Evolutionary conservation across 1,140 invertebrate genomes (phyloP).

Genomic region (Scaptomyza montana): DNA sequence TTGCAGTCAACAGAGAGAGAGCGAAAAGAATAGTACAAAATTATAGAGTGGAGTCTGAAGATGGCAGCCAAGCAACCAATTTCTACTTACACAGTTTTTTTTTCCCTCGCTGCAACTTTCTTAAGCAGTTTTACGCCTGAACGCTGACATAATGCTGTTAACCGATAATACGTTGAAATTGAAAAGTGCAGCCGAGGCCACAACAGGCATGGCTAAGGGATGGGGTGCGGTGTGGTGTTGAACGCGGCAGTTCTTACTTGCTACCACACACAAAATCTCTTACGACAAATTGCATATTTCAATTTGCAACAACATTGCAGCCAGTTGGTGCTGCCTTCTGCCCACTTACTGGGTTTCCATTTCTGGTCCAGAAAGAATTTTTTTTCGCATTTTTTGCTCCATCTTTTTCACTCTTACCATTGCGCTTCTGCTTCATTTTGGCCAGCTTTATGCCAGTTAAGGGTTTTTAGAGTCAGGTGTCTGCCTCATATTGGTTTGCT

Average conservation of each 20-base stretch:
- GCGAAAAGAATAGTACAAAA: too few species aligned
- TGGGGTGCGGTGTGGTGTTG: constrained; percentile 8
- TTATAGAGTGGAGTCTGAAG: neutral
- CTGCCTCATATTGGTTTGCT: constrained; percentile 76
- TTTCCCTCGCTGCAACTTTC: constrained; percentile 64
- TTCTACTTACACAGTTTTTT: constrained; percentile 36
- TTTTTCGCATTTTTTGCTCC: constrained; percentile 14
- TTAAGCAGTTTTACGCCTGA: constrained; percentile 83
- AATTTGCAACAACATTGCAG: constrained; percentile 78
- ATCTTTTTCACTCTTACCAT: neutral
- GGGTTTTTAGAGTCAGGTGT: constrained; percentile 70
- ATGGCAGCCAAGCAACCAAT: constrained; percentile 25
- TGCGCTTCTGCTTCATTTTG: constrained; percentile 5
- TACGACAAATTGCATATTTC: constrained; percentile 81
- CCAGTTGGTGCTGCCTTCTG: constrained; percentile 26
- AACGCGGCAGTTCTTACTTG: constrained; percentile 21
- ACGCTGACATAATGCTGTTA: constrained; percentile 82
- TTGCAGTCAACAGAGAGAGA: constrained; percentile 20
- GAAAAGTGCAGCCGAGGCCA: constrained; percentile 53
- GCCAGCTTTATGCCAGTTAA: constrained; percentile 44
- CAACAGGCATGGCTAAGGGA: constrained; percentile 3
- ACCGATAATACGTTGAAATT: constrained; percentile 83
- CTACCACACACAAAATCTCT: constrained; percentile 73
- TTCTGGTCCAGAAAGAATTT: constrained; percentile 58
- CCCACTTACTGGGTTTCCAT: constrained; percentile 28